Percentiles rank a stretch among this genome's conserved stretches.
Evolutionary conservation across 2,888 invertebrate genomes (phyloP).

Genomic region (Pollenia amentaria): DNA sequence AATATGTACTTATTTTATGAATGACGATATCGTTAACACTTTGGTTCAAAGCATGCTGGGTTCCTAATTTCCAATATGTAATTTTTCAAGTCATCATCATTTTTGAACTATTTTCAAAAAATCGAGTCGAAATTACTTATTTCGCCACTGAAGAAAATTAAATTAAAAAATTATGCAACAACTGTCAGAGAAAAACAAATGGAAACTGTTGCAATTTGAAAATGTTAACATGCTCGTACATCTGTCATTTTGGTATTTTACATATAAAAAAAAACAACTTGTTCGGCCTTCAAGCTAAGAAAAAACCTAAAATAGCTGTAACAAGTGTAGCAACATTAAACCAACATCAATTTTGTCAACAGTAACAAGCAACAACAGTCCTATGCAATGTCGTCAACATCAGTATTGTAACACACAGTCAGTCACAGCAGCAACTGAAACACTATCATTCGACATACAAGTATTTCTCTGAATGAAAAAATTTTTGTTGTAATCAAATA

Average conservation of each 20-base stretch:
- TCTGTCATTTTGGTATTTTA: slow-evolving; percentile 55
- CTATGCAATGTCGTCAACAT: slow-evolving; percentile 6
- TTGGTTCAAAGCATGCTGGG: too few species aligned
- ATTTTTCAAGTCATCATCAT: too few species aligned
- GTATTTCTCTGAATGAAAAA: slow-evolving; percentile 3
- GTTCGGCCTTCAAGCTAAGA: slow-evolving; percentile 24
- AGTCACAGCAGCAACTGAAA: slow-evolving; percentile 1
- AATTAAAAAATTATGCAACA: background rate
- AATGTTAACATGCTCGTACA: slow-evolving; percentile 46
- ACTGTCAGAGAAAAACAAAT: slow-evolving; percentile 4
- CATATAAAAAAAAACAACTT: slow-evolving; percentile 31
- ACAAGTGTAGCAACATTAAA: slow-evolving; percentile 61
- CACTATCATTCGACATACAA: background rate
- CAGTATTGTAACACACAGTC: slow-evolving; percentile 1
- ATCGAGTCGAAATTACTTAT: background rate
- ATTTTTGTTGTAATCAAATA: slow-evolving; percentile 53
- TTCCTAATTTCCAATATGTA: too few species aligned
- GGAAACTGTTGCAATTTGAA: slow-evolving; percentile 40
- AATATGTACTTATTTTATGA: too few species aligned
- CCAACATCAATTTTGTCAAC: slow-evolving; percentile 45
- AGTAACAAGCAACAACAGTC: slow-evolving; percentile 14
- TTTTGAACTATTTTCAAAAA: too few species aligned
- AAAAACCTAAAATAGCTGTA: slow-evolving; percentile 24
- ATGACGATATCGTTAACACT: too few species aligned
- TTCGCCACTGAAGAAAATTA: background rate